phyloP scores from a whole-genome alignment of 2,888 invertebrate genomes.

The Leptinotarsa peninsularis region DNA sequence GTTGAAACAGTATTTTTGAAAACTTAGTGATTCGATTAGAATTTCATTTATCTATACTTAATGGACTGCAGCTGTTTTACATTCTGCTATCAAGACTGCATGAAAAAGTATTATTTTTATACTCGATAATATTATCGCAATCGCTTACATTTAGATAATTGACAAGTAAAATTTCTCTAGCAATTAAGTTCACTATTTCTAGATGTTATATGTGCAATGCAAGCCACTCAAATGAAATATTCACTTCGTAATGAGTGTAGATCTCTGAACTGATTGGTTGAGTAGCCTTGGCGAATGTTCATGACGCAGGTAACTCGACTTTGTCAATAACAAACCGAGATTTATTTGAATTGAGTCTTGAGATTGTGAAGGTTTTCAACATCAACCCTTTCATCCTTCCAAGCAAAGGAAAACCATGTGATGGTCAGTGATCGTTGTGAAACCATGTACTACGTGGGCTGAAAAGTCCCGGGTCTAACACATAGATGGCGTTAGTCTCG shows the following conservation, averaged over 20 bases:
- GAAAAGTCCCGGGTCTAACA: too few relatives aligned
- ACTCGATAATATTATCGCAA: slow-evolving; percentile 46
- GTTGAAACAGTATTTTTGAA: slow-evolving; percentile 37
- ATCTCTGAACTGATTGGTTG: background rate
- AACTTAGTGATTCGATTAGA: slow-evolving; percentile 46
- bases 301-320: too few relatives aligned
- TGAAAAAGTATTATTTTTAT: slow-evolving; percentile 47
- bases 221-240: background rate
- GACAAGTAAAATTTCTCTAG: slow-evolving; percentile 52
- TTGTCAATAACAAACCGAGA: too few relatives aligned
- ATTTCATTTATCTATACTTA: slow-evolving; percentile 45
- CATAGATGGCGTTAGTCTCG: too few relatives aligned
- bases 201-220: slow-evolving; percentile 29
- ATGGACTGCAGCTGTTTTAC: slow-evolving; percentile 52
- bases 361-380: too few relatives aligned
- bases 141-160: slow-evolving; percentile 49
- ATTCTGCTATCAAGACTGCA: slow-evolving; percentile 47
- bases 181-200: slow-evolving; percentile 51
- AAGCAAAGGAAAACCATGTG: too few relatives aligned
- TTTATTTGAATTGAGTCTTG: too few relatives aligned
- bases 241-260: background rate
- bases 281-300: background rate
- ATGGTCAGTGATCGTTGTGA: too few relatives aligned
- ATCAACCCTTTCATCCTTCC: too few relatives aligned
- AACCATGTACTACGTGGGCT: too few relatives aligned